phyloP scores from a whole-genome alignment of 2,113 vertebrate genomes.

The Nematolebias whitei region DNA sequence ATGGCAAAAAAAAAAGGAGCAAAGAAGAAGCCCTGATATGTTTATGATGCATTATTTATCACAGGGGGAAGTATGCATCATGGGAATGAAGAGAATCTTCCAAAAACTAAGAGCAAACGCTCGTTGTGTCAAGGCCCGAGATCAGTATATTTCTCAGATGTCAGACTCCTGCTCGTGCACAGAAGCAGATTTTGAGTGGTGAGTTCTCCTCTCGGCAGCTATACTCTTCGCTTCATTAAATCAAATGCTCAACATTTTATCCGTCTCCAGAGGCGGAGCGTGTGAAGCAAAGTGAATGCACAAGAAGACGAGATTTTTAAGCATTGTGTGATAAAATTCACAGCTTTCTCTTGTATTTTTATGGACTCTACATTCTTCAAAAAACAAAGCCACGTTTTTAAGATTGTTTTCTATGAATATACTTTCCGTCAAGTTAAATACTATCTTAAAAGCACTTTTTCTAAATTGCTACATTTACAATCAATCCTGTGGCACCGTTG shows the following conservation, averaged over 20 bases:
- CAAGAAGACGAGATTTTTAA: constrained; percentile 27
- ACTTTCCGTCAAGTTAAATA: too few relatives aligned
- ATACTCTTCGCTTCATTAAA: constrained; percentile 63
- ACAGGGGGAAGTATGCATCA: constrained; percentile 93
- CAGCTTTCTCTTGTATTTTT: constrained; percentile 16
- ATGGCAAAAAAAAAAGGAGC: constrained; percentile 17
- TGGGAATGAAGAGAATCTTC: constrained; percentile 93
- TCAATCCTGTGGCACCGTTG: too few relatives aligned
- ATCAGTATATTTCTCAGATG: constrained; percentile 86
- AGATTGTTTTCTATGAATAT: neutral
- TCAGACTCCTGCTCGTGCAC: constrained; percentile 91
- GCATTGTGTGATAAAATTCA: constrained; percentile 28
- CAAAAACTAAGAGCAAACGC: constrained; percentile 88
- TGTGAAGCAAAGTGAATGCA: constrained; percentile 45
- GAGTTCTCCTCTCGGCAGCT: constrained; percentile 68
- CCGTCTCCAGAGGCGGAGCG: constrained; percentile 49
- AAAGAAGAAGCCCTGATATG: constrained; percentile 38
- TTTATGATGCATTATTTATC: constrained; percentile 71
- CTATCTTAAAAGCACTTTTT: too few relatives aligned
- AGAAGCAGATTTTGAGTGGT: constrained; percentile 94
- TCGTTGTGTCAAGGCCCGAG: constrained; percentile 90
- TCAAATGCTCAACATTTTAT: constrained; percentile 54
- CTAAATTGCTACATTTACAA: too few relatives aligned
- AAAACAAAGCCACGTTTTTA: neutral
- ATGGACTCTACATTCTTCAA: neutral